Conservation (phyloP, 2,888 invertebrate species). For the Horisme vitalbata region DNA sequence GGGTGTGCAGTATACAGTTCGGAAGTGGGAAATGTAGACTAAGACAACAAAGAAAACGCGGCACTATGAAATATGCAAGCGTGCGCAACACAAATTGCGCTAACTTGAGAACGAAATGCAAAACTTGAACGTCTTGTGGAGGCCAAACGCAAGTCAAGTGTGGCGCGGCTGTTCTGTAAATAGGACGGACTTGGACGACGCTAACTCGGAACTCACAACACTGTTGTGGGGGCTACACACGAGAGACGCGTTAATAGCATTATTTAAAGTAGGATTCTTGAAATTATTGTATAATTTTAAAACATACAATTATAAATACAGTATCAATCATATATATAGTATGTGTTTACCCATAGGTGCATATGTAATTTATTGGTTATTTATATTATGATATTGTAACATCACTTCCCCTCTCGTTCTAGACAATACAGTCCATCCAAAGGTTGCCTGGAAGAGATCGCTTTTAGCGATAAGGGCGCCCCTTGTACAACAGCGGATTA, state of each 20-base stretch:
- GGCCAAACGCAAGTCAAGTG: slow-evolving; percentile 68
- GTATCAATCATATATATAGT: no score
- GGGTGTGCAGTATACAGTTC: slow-evolving; percentile 20
- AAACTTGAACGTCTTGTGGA: slow-evolving; percentile 59
- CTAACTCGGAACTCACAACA: slow-evolving; percentile 48
- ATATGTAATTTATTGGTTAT: no score
- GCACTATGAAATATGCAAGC: slow-evolving; percentile 60
- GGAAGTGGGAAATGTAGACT: slow-evolving; percentile 45
- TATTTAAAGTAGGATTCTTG: neutral
- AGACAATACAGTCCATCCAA: no score
- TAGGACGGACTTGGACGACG: slow-evolving; percentile 51
- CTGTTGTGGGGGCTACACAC: slow-evolving; percentile 38
- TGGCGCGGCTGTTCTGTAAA: slow-evolving; percentile 52
- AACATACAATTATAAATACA: no score
- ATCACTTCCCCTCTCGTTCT: no score
- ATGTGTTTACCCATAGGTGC: no score
- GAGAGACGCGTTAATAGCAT: neutral
- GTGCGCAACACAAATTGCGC: slow-evolving; percentile 67
- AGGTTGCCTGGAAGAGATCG: no score
- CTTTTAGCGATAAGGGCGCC: no score
- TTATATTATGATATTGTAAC: no score
- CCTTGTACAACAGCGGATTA: no score
- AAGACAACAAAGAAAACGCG: slow-evolving; percentile 50
- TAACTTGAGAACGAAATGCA: slow-evolving; percentile 69
- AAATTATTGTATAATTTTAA: no score